phyloP scores from a whole-genome alignment of 2,888 invertebrate genomes.

The Rotaria magnacalcarata region DNA sequence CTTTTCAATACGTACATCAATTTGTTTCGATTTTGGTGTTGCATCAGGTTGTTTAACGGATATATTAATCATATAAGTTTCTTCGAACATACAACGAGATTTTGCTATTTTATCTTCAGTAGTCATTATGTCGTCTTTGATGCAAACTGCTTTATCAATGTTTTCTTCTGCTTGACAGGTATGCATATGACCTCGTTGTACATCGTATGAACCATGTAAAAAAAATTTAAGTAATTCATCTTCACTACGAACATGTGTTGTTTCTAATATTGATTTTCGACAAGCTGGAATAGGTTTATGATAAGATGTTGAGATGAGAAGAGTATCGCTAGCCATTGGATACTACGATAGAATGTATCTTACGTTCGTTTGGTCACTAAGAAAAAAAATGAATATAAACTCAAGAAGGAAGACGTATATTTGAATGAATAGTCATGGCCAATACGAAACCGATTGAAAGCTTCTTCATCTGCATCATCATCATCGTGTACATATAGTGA shows the following conservation, averaged over 20 bases:
- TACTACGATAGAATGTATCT: background rate
- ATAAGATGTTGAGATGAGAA: background rate
- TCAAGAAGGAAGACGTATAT: background rate
- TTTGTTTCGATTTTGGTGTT: background rate
- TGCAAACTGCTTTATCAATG: background rate
- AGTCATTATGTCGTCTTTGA: background rate
- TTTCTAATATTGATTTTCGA: background rate
- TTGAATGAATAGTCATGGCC: constrained; percentile 11
- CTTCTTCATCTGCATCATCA: background rate
- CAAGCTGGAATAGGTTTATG: background rate
- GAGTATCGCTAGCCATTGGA: background rate
- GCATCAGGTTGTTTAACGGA: constrained; percentile 19
- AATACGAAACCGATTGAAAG: background rate
- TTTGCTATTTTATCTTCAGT: background rate
- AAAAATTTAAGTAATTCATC: constrained; percentile 33
- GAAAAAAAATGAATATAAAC: background rate
- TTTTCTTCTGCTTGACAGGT: background rate
- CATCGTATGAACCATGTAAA: constrained; percentile 30
- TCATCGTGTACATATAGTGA: background rate
- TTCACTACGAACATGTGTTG: background rate
- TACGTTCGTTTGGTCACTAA: background rate
- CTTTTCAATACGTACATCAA: constrained; percentile 30
- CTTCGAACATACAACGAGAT: constrained; percentile 17
- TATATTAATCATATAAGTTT: constrained; percentile 25
- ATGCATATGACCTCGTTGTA: background rate